These are phyloP conservation scores for Zoroaster sp. DNA, from an alignment of 53 echinoderm and acorn worm genomes.

Conservation along the genomic window DNA sequence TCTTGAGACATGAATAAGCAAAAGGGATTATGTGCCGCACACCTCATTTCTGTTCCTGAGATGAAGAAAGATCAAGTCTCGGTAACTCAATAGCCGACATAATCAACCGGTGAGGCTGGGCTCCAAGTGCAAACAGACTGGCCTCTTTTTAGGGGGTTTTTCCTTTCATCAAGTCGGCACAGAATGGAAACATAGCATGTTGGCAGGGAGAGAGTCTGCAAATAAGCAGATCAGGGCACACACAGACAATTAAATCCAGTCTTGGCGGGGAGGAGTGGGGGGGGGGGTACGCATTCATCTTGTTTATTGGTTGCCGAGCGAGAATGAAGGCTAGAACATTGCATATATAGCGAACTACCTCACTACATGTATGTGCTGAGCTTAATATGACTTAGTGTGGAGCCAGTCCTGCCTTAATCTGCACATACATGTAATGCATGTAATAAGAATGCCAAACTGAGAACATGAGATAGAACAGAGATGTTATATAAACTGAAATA, in stretches of 20 bases:
- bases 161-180: not conserved
- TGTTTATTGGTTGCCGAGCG: not conserved
- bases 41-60: conserved; percentile 21
- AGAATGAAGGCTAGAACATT: not conserved
- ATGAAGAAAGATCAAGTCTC: conserved; percentile 7
- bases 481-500: no score
- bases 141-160: not conserved
- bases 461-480: no score
- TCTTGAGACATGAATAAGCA: not conserved
- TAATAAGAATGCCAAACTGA: not conserved
- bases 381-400: not conserved
- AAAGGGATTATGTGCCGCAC: not conserved
- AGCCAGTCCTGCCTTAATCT: no score
- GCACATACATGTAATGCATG: no score
- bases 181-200: not conserved
- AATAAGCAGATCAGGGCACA: conserved; percentile 6
- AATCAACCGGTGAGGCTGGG: conserved; percentile 16
- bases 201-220: not conserved
- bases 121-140: conserved; percentile 13
- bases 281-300: not conserved
- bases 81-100: conserved; percentile 37
- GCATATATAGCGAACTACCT: not conserved
- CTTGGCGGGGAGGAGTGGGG: not conserved
- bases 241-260: conserved; percentile 33
- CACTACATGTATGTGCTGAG: not conserved